Conservation (phyloP, 2,888 invertebrate species). For the Girardia tigrina region DNA sequence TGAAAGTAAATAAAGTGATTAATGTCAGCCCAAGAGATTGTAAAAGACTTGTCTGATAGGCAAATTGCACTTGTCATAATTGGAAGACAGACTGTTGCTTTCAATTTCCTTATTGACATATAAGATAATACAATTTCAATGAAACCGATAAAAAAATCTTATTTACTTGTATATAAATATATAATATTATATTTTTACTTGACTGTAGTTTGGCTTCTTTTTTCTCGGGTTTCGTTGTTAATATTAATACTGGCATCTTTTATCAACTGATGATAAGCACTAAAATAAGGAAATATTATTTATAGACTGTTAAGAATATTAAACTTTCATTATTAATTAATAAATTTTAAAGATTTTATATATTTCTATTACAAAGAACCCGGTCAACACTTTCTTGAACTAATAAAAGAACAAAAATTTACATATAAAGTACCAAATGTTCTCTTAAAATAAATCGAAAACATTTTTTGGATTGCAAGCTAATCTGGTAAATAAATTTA, state of each 20-base stretch:
- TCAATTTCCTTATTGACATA: background rate
- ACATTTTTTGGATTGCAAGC: too few relatives aligned
- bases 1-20: background rate
- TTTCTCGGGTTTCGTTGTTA: background rate
- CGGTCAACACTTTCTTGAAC: too few relatives aligned
- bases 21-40: background rate
- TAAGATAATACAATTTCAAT: background rate
- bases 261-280: background rate
- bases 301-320: too few relatives aligned
- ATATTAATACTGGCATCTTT: background rate
- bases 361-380: too few relatives aligned
- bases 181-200: background rate
- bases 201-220: background rate
- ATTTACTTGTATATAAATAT: background rate
- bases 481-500: too few relatives aligned
- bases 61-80: background rate
- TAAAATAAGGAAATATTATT: background rate
- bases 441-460: too few relatives aligned
- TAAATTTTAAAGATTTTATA: too few relatives aligned
- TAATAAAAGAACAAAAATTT: too few relatives aligned
- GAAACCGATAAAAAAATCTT: too few relatives aligned
- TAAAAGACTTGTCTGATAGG: background rate
- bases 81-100: background rate
- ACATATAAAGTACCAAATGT: too few relatives aligned
- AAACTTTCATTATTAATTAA: too few relatives aligned